A percentile compares a stretch with the other conserved stretches of the same genome.
Evolutionary conservation across 2,888 invertebrate species (phyloP).

Genomic region (Phaedon cochleariae): DNA sequence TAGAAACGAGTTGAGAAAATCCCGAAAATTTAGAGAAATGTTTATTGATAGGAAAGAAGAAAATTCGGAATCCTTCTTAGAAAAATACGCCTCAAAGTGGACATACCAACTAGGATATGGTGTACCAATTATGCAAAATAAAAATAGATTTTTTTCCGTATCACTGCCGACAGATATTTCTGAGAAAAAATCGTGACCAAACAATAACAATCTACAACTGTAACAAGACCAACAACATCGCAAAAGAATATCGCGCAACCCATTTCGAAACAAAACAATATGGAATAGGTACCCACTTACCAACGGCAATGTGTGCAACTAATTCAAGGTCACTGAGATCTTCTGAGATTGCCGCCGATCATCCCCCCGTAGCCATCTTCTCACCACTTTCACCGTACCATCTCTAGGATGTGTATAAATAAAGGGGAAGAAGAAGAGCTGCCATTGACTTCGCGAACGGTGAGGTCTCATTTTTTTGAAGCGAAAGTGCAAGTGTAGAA

Average conservation of each 20-base stretch:
- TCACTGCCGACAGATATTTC: too few species aligned
- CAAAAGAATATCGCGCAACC: neutral
- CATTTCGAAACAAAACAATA: neutral
- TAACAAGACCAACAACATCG: neutral
- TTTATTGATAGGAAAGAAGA: too few species aligned
- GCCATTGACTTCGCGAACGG: constrained; percentile 43
- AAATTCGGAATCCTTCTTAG: too few species aligned
- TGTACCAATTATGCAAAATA: too few species aligned
- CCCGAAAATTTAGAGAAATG: too few species aligned
- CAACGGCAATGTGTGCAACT: neutral
- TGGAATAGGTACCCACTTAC: too few species aligned
- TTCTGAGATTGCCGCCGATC: constrained; percentile 36
- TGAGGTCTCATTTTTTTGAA: constrained; percentile 34
- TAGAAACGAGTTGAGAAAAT: too few species aligned
- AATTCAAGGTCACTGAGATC: constrained; percentile 20
- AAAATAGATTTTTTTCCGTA: too few species aligned
- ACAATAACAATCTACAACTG: constrained; percentile 21
- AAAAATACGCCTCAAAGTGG: too few species aligned
- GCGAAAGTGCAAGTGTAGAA: constrained; percentile 40
- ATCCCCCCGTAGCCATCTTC: constrained; percentile 3
- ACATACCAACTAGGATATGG: too few species aligned
- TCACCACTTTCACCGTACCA: constrained; percentile 46
- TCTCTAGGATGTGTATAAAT: constrained; percentile 47
- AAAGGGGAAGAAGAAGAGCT: constrained; percentile 35
- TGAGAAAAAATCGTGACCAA: constrained; percentile 18